Conservation (phyloP, 2,888 invertebrate genomes). For the Orthosia incerta region DNA sequence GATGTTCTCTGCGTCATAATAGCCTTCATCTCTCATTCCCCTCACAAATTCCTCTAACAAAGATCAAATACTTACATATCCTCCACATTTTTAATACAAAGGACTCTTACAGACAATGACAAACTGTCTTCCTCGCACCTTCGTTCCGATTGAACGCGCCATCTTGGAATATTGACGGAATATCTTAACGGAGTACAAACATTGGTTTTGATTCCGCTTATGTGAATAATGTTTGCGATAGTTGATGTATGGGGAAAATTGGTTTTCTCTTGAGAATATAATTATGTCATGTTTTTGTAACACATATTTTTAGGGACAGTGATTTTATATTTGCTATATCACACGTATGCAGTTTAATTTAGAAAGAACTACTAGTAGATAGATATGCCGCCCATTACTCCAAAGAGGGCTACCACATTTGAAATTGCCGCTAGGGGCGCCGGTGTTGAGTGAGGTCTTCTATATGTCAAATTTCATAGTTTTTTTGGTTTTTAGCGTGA, state of each 20-base stretch:
- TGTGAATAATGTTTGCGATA: constrained; percentile 28
- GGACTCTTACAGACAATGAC: constrained; percentile 23
- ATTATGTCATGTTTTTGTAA: not conserved
- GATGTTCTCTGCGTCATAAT: constrained; percentile 1
- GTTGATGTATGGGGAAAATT: constrained; percentile 13
- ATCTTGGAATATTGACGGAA: constrained; percentile 48
- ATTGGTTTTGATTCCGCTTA: constrained; percentile 16
- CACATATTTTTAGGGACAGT: not conserved
- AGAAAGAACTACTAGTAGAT: too few relatives aligned
- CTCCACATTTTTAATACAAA: constrained; percentile 45
- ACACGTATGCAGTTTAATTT: too few relatives aligned
- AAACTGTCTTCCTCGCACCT: constrained; percentile 40
- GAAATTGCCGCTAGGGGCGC: too few relatives aligned
- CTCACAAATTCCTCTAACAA: constrained; percentile 17
- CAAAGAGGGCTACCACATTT: too few relatives aligned
- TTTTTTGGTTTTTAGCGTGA: too few relatives aligned
- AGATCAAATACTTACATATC: constrained; percentile 36
- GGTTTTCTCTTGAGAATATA: not conserved
- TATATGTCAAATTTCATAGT: too few relatives aligned
- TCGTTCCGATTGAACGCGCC: constrained; percentile 27
- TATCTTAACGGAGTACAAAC: constrained; percentile 29
- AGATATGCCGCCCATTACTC: too few relatives aligned
- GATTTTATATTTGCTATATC: not conserved
- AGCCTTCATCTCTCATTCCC: constrained; percentile 5
- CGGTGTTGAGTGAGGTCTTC: too few relatives aligned